These are phyloP conservation scores for Acropternis orthonyx DNA, from an alignment of 2,797 vertebrate genomes.

Conservation along the genomic window DNA sequence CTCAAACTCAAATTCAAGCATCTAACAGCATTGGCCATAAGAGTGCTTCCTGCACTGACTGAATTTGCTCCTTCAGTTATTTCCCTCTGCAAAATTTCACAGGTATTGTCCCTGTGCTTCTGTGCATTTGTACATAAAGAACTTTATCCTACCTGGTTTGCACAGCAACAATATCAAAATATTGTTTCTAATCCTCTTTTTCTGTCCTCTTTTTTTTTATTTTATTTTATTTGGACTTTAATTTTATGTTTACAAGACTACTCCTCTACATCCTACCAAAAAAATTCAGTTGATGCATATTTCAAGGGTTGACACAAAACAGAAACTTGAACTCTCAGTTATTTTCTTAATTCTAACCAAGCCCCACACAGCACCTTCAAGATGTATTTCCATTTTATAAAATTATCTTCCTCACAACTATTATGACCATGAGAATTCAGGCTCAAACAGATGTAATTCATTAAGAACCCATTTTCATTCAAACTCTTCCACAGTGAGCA, in stretches of 20 bases:
- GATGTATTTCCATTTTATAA: not conserved
- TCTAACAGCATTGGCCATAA: not conserved
- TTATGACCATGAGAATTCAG: not conserved
- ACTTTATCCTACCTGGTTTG: not conserved
- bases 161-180: not conserved
- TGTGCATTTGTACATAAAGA: not conserved
- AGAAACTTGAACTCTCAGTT: not conserved
- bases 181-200: not conserved
- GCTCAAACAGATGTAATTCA: not conserved
- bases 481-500: not conserved
- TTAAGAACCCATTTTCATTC: not conserved
- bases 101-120: not conserved
- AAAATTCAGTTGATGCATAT: not conserved
- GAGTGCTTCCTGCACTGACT: accelerated
- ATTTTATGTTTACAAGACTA: not conserved
- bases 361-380: not conserved
- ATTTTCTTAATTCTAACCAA: not conserved
- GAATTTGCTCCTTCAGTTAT: not conserved
- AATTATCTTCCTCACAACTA: not conserved
- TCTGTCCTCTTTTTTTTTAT: not conserved
- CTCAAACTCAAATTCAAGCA: not conserved
- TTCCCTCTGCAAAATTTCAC: not conserved
- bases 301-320: not conserved
- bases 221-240: not conserved
- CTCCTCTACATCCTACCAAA: accelerated